These are phyloP conservation scores for Cerceris ruficornis DNA, from an alignment of 2,888 invertebrate species.

Conservation along the genomic window DNA sequence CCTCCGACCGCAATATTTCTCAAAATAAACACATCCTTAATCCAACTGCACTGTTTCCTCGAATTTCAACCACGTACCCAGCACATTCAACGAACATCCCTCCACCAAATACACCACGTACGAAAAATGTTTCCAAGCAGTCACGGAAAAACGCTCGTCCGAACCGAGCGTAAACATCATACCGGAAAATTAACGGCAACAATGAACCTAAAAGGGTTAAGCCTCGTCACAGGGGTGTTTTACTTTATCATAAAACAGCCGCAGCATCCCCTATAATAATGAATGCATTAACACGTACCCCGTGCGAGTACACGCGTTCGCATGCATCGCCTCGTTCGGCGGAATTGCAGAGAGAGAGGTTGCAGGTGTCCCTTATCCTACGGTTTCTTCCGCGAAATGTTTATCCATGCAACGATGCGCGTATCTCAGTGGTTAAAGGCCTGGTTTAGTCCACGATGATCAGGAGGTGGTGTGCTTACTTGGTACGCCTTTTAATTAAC, in stretches of 20 bases:
- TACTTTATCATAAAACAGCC: slow-evolving; percentile 13
- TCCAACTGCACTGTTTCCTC: too few relatives aligned
- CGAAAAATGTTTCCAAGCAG: too few relatives aligned
- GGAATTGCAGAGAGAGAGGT: slow-evolving; percentile 11
- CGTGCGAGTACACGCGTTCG: not conserved
- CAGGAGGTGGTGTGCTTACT: slow-evolving; percentile 39
- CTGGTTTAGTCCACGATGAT: slow-evolving; percentile 45
- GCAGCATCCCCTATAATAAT: slow-evolving; percentile 26
- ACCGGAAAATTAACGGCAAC: not conserved
- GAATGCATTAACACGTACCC: slow-evolving; percentile 32
- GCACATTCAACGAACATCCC: too few relatives aligned
- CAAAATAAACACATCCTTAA: too few relatives aligned
- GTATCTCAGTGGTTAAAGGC: slow-evolving; percentile 7
- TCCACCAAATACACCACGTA: too few relatives aligned
- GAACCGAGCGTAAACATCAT: not conserved
- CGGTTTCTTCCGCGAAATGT: slow-evolving; percentile 29
- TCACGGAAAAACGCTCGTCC: too few relatives aligned
- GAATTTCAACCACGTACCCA: too few relatives aligned
- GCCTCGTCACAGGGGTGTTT: not conserved
- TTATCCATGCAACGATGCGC: slow-evolving; percentile 16
- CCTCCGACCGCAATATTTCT: too few relatives aligned
- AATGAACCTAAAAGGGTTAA: not conserved
- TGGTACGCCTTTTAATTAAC: slow-evolving; percentile 65
- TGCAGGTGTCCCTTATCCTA: slow-evolving; percentile 8
- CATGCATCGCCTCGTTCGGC: not conserved